Conservation (phyloP, 2,888 invertebrate genomes). For the Drosophila ochracea region DNA sequence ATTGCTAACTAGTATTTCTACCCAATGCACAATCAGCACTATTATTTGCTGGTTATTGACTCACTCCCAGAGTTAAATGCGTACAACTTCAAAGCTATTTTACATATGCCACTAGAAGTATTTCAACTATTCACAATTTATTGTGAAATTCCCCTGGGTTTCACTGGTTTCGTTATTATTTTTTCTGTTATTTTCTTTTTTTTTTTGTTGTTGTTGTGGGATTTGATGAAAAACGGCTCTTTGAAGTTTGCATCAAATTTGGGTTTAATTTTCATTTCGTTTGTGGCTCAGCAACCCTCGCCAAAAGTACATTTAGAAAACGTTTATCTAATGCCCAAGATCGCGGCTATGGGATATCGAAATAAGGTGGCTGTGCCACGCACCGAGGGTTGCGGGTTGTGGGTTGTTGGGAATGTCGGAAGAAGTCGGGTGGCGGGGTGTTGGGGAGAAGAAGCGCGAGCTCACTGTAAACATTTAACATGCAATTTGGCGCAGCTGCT, state of each 20-base stretch:
- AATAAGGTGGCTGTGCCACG: constrained; percentile 4
- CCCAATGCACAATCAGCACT: neutral
- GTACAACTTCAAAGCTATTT: constrained; percentile 30
- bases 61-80: neutral
- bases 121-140: constrained; percentile 45
- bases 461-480: constrained; percentile 65
- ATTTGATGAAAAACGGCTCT: constrained; percentile 44
- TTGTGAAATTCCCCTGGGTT: constrained; percentile 42
- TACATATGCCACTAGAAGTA: constrained; percentile 29
- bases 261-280: constrained; percentile 67
- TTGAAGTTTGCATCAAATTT: constrained; percentile 64
- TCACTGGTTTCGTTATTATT: constrained; percentile 38
- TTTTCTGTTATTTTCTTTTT: constrained; percentile 5
- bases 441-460: neutral
- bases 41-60: neutral
- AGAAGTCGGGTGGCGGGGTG: accelerated
- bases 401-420: neutral
- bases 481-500: constrained; percentile 79
- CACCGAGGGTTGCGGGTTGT: neutral
- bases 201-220: constrained; percentile 14
- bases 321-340: constrained; percentile 71
- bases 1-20: neutral
- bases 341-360: constrained; percentile 38
- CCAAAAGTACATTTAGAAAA: constrained; percentile 44
- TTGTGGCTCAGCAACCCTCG: constrained; percentile 59